These are phyloP conservation scores for Cladopsammia gracilis DNA, from an alignment of 64 coral and sea anemone genomes.

Conservation along the genomic window DNA sequence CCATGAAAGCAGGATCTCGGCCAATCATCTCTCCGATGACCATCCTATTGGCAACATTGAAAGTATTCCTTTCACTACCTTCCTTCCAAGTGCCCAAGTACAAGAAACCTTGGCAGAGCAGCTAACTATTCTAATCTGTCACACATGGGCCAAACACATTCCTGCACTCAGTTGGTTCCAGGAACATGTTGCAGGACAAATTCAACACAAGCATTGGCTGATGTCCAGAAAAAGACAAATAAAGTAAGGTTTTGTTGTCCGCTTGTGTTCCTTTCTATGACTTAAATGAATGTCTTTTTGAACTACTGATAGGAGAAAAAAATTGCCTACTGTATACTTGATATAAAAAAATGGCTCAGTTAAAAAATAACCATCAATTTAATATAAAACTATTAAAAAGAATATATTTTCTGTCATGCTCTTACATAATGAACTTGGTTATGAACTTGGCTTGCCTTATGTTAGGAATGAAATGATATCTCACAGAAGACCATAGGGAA, in stretches of 20 bases:
- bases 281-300: too few species aligned
- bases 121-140: conserved; percentile 3
- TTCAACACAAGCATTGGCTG: conserved; percentile 45
- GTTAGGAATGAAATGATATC: too few species aligned
- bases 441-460: too few species aligned
- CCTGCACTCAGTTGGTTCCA: conserved; percentile 41
- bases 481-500: not conserved
- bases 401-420: too few species aligned
- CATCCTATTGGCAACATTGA: not conserved
- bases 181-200: conserved; percentile 17
- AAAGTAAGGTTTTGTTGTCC: conserved; percentile 23
- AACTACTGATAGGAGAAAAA: too few species aligned
- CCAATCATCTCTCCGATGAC: conserved; percentile 64
- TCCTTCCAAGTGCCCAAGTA: conserved; percentile 42
- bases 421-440: too few species aligned
- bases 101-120: conserved; percentile 27
- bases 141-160: conserved; percentile 38
- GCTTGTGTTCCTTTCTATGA: not conserved
- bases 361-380: too few species aligned
- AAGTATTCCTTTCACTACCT: conserved; percentile 25
- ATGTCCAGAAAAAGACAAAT: conserved; percentile 54
- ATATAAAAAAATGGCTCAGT: too few species aligned
- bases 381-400: too few species aligned
- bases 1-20: conserved; percentile 19
- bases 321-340: not conserved